phyloP scores from a whole-genome alignment of 2,113 vertebrate genomes.

The Bungarus multicinctus region DNA sequence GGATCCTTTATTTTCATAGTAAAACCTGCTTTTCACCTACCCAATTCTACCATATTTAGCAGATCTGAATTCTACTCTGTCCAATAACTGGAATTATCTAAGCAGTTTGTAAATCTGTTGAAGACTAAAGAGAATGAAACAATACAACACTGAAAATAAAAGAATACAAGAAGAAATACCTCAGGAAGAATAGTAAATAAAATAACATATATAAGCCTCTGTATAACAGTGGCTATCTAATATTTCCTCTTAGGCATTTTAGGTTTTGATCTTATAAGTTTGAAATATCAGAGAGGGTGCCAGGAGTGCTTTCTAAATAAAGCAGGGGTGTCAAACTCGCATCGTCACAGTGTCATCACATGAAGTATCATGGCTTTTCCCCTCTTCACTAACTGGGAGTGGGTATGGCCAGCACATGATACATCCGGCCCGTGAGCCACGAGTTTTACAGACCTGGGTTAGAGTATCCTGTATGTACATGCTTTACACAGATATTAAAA shows the following conservation, averaged over 20 bases:
- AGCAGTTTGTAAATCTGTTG: not conserved
- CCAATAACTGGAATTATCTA: not conserved
- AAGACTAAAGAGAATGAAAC: not conserved
- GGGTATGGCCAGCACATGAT: no score
- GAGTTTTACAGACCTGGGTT: no score
- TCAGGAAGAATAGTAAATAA: not conserved
- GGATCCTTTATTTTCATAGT: not conserved
- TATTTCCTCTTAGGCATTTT: not conserved
- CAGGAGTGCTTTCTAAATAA: not conserved
- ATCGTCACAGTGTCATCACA: no score
- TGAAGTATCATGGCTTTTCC: no score
- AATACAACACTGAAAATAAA: not conserved
- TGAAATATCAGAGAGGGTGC: not conserved
- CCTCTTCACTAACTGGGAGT: no score
- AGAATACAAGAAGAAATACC: not conserved
- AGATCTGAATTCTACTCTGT: not conserved
- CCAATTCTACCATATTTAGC: not conserved
- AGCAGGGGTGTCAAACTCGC: no score
- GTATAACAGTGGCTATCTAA: not conserved
- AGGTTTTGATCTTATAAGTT: not conserved
- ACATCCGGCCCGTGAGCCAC: no score
- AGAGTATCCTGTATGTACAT: not conserved
- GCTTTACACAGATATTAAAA: not conserved
- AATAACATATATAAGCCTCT: not conserved
- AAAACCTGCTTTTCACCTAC: not conserved